Base-by-base conservation (phyloP, 1,140 invertebrate species). In the Tigriopus japonicus region DNA sequence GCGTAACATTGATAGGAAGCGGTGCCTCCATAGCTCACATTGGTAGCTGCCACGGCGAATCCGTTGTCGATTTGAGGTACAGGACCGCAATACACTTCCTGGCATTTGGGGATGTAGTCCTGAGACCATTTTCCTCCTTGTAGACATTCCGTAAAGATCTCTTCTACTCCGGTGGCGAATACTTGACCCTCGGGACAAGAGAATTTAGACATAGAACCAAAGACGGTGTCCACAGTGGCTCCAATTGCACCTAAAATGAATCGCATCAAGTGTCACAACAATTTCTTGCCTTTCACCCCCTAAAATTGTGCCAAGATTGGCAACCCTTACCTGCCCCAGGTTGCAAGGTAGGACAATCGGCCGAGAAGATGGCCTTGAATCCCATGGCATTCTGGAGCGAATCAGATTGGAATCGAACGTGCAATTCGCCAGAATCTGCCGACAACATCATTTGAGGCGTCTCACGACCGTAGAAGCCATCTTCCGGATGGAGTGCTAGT, bases 31-130 rank as follows among this genome's bases (percentile, higher is more conserved):
- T 89, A 96, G 0, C 91, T 95, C 2, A 96, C 91, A 70, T 95
- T 96, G 0, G 87, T 85, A 1, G 91, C 90, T 52, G 85, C 86
- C 68, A 93, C 91, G 0, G 91, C 94, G 70, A 94, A 95, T 52
- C 92, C 92, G 70, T 95, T 97, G 66, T 93, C 87, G 61, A 96
- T 96, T 77, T 95, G 91, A 60, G 92, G 92, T 23, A 96, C 91
- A 40, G 91, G 89, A 56, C 90, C 90, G 72, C 92, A 97, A 69
- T 96, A 97, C 15, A 94, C 86, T 82, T 81, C 84, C 81, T 96
- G 92, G 73, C 92, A 97, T 69, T 84, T 84, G 5, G 92, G 91
- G 68, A 96, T 91, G 68, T 90, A 89, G 41, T 80, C 83, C 21
- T 86, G 79, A 14, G 87, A 91, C 92, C 92, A 96, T 68, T 88